Base-by-base conservation (phyloP, 1,140 invertebrate species). In the Bombus haemorrhoidalis region DNA sequence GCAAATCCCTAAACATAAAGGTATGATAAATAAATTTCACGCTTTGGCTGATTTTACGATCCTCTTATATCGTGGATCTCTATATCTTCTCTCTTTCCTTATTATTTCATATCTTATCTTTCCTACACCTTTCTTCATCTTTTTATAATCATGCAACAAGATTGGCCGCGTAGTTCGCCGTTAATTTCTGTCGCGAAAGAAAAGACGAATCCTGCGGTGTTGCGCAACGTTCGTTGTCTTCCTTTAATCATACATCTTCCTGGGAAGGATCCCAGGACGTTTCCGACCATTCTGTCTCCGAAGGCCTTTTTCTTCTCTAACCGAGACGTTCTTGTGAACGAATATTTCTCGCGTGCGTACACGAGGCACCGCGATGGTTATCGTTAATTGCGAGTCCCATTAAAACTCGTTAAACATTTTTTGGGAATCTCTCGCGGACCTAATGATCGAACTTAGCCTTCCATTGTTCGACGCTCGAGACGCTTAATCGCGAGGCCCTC, bases 231-330 rank as follows among this genome's bases (percentile, higher is more conserved):
- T 66, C 57, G 68, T 83, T 83, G 82, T 83, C 88, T 86, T 83
- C 83, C 88, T 83, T 91, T 92, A 91, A 92, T 92, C 87, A 77
- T 87, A 73, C 73, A 78, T 86, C 81, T 76, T 84, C 81, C 79
- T 92, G 91, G 88, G 91, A 91, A 92, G 77, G 76, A 86, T 92
- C 91, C 86, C 91, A 91, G 89, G 75, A 81, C 59, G 71, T 88
- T 91, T 91, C 91, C 89, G 75, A 91, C 84, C 77, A 91, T 91
- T 91, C 90, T 90, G 66, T 59, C 18, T 4, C 34, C 82, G 62
- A 82, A 87, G 74, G 76, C 80, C 71, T 62, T 74, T 66, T 41
- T 43, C 81, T 79, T 69, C 57, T 37, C 22, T 64, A 75, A 90
- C 79, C 43, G 87, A 77, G 34, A 68, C 59, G 47, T 75, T 83